phyloP scores from a whole-genome alignment of 2,888 invertebrate species.

The Muschampia plurimacula region DNA sequence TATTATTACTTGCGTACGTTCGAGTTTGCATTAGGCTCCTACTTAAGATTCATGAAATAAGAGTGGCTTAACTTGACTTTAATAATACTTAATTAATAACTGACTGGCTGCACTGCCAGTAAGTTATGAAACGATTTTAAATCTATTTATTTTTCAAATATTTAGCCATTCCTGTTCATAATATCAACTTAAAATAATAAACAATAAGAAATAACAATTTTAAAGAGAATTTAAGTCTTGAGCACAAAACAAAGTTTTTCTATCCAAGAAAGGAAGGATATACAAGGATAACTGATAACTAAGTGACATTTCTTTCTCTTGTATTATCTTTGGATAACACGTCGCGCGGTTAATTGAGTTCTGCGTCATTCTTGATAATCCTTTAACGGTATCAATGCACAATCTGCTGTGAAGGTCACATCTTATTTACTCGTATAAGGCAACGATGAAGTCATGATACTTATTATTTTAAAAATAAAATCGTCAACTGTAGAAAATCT shows the following conservation, averaged over 20 bases:
- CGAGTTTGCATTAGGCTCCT: too few species aligned
- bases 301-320: background rate
- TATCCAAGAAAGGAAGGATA: too few species aligned
- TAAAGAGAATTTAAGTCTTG: background rate
- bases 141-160: too few species aligned
- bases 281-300: constrained; percentile 25
- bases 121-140: too few species aligned
- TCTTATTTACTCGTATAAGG: constrained; percentile 19
- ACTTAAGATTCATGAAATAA: too few species aligned
- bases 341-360: constrained; percentile 75
- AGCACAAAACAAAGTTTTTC: background rate
- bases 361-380: constrained; percentile 76
- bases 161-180: too few species aligned
- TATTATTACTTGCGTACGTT: too few species aligned
- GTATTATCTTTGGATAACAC: constrained; percentile 41
- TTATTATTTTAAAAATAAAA: background rate
- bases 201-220: too few species aligned
- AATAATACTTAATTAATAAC: too few species aligned
- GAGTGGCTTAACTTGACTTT: too few species aligned
- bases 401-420: constrained; percentile 34
- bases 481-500: background rate
- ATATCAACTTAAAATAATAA: too few species aligned
- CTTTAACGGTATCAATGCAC: constrained; percentile 64
- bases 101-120: too few species aligned
- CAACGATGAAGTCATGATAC: background rate